These are phyloP conservation scores for Dascillus cervinus DNA, from an alignment of 2,888 invertebrate genomes.

Conservation along the genomic window DNA sequence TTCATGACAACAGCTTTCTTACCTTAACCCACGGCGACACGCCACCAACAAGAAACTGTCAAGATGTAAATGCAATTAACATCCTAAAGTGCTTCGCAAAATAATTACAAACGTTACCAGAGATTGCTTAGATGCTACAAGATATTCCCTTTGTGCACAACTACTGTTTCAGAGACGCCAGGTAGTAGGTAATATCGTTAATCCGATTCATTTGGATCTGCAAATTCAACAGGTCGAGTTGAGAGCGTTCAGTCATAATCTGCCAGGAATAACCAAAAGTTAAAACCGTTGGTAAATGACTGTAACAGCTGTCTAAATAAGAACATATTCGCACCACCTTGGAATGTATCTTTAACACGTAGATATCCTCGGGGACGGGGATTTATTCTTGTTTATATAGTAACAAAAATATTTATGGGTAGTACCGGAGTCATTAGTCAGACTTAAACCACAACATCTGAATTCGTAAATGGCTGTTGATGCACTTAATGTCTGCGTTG, in stretches of 20 bases:
- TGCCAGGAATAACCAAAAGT: neutral
- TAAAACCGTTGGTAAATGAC: constrained; percentile 24
- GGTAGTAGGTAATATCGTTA: no score
- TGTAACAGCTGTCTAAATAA: constrained; percentile 32
- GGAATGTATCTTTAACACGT: constrained; percentile 10
- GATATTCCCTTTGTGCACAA: no score
- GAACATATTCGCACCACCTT: constrained; percentile 14
- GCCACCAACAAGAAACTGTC: constrained; percentile 43
- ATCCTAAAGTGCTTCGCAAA: constrained; percentile 40
- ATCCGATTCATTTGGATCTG: no score
- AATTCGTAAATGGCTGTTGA: neutral
- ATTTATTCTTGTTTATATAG: constrained; percentile 19
- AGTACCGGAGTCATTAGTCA: constrained; percentile 1
- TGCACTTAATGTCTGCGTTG: neutral
- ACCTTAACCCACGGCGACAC: constrained; percentile 43
- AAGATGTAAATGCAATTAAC: constrained; percentile 45
- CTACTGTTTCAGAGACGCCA: no score
- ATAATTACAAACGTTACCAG: constrained; percentile 36
- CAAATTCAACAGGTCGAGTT: no score
- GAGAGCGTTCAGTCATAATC: neutral
- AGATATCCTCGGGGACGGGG: constrained; percentile 15
- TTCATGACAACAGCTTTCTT: constrained; percentile 42
- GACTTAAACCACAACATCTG: neutral
- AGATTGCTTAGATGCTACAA: no score
- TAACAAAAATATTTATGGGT: constrained; percentile 16